A percentile compares a stretch with the other conserved stretches of the same genome.
Evolutionary conservation across 2,888 invertebrate species (phyloP).

Genomic region (Trichogramma evanescens): DNA sequence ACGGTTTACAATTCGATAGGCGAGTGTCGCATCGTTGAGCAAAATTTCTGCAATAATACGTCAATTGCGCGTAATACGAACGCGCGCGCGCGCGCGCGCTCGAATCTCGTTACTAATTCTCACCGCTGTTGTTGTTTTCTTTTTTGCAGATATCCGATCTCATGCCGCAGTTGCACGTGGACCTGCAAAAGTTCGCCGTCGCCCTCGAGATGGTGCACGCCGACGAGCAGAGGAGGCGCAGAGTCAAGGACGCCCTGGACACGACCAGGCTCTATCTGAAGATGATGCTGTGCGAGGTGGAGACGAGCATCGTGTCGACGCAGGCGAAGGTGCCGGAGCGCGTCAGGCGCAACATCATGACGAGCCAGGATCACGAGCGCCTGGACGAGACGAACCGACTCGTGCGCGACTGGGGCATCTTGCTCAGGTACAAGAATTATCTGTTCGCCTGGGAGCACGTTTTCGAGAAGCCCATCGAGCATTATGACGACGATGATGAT

Average conservation of each 20-base stretch:
- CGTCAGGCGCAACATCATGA: slow-evolving; percentile 41
- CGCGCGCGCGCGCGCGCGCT: slow-evolving; percentile 8
- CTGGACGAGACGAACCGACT: slow-evolving; percentile 40
- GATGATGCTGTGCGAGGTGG: slow-evolving; percentile 54
- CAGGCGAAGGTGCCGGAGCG: slow-evolving; percentile 33
- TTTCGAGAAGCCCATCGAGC: background rate
- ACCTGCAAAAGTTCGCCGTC: slow-evolving; percentile 49
- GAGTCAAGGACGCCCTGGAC: slow-evolving; percentile 44
- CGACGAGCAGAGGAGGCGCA: slow-evolving; percentile 46
- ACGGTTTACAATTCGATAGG: background rate
- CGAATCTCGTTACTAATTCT: background rate
- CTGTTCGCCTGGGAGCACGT: slow-evolving; percentile 41
- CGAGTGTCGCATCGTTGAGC: background rate
- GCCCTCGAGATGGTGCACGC: slow-evolving; percentile 49
- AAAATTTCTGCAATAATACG: slow-evolving; percentile 18
- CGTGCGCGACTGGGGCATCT: slow-evolving; percentile 45
- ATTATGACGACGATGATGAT: too few species aligned
- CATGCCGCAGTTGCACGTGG: slow-evolving; percentile 54
- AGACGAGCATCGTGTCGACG: slow-evolving; percentile 41
- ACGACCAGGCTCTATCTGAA: slow-evolving; percentile 36
- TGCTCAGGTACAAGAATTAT: slow-evolving; percentile 44
- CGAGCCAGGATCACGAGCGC: slow-evolving; percentile 34
- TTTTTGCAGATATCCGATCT: slow-evolving; percentile 51
- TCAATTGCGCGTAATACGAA: slow-evolving; percentile 26
- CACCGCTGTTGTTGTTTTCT: background rate